phyloP scores from a whole-genome alignment of 2,113 vertebrate genomes.

The Leiothrix lutea region DNA sequence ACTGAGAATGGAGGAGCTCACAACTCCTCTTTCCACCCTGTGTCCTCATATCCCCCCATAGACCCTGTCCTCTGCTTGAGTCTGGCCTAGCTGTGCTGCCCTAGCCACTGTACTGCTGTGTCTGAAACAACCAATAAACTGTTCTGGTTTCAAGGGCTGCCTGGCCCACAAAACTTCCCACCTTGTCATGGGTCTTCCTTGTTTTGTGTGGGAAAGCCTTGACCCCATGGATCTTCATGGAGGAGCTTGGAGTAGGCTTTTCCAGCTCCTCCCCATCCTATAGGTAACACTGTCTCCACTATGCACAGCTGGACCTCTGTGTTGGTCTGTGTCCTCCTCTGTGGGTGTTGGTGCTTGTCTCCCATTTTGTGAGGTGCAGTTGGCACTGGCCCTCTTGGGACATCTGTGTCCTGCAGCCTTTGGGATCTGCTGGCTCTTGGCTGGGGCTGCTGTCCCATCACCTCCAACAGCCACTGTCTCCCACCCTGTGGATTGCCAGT shows the following conservation, averaged over 20 bases:
- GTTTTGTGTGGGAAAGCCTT: background rate
- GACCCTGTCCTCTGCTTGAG: background rate
- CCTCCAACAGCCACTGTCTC: background rate
- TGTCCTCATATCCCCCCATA: no score
- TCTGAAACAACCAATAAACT: background rate
- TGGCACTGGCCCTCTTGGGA: background rate
- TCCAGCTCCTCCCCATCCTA: background rate
- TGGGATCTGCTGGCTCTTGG: background rate
- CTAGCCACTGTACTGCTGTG: background rate
- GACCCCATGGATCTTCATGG: background rate
- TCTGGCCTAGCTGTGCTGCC: background rate
- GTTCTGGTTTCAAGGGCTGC: background rate
- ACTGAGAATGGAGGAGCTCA: background rate
- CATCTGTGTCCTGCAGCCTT: background rate
- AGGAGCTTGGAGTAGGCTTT: background rate
- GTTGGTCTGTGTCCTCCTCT: background rate
- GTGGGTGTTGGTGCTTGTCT: background rate
- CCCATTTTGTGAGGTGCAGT: background rate
- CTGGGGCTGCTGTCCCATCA: background rate
- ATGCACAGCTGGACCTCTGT: background rate
- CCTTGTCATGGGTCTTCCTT: background rate
- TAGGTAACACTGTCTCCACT: background rate
- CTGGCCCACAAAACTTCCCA: background rate
- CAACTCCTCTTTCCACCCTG: fast-evolving
- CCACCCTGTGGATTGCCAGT: background rate